These are phyloP conservation scores for Cichladusa arquata DNA, from an alignment of 2,113 vertebrate genomes.

Conservation along the genomic window DNA sequence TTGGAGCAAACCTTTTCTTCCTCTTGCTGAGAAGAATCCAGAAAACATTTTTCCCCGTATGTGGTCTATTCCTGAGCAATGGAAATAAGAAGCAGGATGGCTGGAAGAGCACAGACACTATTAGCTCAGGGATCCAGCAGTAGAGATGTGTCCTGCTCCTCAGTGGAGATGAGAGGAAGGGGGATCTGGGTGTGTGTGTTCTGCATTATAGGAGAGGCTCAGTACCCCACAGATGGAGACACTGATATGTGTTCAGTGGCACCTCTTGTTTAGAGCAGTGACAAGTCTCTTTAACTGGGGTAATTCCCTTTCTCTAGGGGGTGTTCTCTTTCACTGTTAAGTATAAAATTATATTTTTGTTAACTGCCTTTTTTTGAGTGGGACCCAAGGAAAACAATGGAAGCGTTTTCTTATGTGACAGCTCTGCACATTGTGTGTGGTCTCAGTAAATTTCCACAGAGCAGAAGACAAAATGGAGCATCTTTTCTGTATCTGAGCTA, in stretches of 20 bases:
- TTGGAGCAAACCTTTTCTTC: not conserved
- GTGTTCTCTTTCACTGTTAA: not conserved
- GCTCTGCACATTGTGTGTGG: not conserved
- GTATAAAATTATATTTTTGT: not conserved
- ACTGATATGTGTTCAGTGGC: not conserved
- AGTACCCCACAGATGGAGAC: not conserved
- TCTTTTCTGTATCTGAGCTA: not conserved
- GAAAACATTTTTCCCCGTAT: not conserved
- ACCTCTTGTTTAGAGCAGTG: not conserved
- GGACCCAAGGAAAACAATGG: not conserved
- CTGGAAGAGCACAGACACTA: not conserved
- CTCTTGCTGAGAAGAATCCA: not conserved
- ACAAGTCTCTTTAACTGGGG: not conserved
- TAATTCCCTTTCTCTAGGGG: not conserved
- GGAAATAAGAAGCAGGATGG: not conserved
- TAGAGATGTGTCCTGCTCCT: not conserved
- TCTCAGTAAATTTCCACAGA: not conserved
- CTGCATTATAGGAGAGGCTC: not conserved
- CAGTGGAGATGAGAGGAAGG: accelerated
- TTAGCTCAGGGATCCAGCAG: accelerated
- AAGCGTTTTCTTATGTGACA: not conserved
- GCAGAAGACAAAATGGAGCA: not conserved
- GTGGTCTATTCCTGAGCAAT: not conserved
- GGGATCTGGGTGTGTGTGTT: not conserved
- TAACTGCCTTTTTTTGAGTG: not conserved